Percentiles rank a stretch among this genome's conserved stretches.
These are phyloP conservation scores for Plebejus anna DNA, from an alignment of 2,888 invertebrate species.

Conservation along the genomic window DNA sequence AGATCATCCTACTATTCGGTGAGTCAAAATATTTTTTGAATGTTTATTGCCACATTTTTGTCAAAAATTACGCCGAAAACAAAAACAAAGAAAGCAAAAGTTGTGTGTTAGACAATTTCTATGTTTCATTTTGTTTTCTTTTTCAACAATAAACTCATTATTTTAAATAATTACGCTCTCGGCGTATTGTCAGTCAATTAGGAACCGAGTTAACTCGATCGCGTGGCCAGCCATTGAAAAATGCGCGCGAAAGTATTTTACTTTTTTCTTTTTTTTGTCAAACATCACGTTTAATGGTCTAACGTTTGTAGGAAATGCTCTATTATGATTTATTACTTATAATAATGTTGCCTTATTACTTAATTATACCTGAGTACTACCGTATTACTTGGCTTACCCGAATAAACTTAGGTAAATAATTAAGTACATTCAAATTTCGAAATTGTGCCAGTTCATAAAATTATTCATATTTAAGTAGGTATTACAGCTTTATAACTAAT, in stretches of 20 bases:
- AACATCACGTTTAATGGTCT: conserved; percentile 20
- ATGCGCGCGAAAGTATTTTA: conserved; percentile 41
- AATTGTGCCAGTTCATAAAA: not conserved
- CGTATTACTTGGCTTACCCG: not conserved
- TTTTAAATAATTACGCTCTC: conserved; percentile 26
- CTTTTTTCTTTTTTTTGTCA: conserved; percentile 27
- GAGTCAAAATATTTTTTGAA: conserved; percentile 45
- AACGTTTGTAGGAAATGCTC: conserved; percentile 16
- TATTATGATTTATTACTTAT: conserved; percentile 7
- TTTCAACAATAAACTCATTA: conserved; percentile 19
- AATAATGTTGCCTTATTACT: not conserved
- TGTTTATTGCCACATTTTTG: not conserved
- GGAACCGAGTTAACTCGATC: conserved; percentile 35
- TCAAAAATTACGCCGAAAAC: not conserved
- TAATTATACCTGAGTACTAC: not conserved
- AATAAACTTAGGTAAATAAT: not conserved
- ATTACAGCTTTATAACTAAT: not conserved
- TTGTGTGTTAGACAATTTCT: not conserved
- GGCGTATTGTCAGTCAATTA: conserved; percentile 35
- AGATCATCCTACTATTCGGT: conserved; percentile 65
- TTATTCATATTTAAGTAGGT: not conserved
- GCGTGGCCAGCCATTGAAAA: conserved; percentile 40
- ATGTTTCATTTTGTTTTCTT: conserved; percentile 4
- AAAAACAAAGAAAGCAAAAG: conserved; percentile 13
- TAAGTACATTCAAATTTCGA: not conserved